phyloP scores from a whole-genome alignment of 2,113 vertebrate species.

The Protobothrops mucrosquamatus region DNA sequence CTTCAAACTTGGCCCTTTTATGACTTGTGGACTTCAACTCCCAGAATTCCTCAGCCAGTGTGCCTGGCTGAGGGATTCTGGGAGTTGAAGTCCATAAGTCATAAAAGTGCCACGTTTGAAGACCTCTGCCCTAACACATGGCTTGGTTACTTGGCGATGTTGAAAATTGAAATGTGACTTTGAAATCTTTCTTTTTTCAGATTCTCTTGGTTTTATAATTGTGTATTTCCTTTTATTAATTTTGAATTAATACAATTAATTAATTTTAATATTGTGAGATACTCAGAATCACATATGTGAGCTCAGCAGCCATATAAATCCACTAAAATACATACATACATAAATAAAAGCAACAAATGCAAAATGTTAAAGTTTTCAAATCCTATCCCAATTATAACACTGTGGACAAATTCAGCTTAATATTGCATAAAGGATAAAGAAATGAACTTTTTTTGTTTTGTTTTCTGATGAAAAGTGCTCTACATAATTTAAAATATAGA shows the following conservation, averaged over 20 bases:
- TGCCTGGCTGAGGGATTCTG: too few relatives aligned
- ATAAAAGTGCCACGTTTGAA: too few relatives aligned
- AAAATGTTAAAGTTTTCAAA: neutral
- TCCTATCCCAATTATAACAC: neutral
- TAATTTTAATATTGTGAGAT: neutral
- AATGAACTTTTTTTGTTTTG: neutral
- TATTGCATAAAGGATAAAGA: neutral
- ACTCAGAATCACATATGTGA: neutral
- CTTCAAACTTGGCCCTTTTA: too few relatives aligned
- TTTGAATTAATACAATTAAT: neutral
- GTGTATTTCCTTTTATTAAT: neutral
- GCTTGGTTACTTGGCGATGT: neutral
- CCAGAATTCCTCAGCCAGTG: too few relatives aligned
- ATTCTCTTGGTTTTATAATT: neutral
- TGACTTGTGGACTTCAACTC: too few relatives aligned
- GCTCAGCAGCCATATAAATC: neutral
- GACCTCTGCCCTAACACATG: too few relatives aligned
- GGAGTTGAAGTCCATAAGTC: too few relatives aligned
- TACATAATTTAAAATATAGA: neutral
- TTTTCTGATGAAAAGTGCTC: neutral
- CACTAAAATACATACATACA: neutral
- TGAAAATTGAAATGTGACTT: neutral
- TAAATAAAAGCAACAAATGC: neutral
- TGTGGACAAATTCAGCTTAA: neutral
- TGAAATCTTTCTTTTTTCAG: neutral